Conservation (phyloP, 2,888 invertebrate species). For the Lacanobia wlatinum region DNA sequence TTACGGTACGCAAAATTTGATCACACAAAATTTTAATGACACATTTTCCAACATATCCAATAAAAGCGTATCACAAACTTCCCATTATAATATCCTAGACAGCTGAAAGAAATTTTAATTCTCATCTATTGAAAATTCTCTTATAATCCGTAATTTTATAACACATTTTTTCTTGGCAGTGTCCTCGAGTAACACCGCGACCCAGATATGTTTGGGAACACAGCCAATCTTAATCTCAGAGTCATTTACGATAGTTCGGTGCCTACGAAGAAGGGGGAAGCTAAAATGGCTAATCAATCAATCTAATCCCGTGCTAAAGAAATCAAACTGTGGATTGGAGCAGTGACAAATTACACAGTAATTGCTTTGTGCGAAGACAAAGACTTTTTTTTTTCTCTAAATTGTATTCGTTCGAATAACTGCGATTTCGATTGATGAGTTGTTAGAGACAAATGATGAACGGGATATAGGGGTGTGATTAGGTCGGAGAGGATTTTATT, state of each 20-base stretch:
- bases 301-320: conserved; percentile 80
- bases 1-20: background rate
- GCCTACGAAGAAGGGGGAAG: conserved; percentile 56
- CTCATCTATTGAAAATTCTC: conserved; percentile 44
- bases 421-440: conserved; percentile 85
- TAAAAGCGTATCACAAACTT: background rate
- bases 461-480: conserved; percentile 77
- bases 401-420: conserved; percentile 82
- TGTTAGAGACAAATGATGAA: conserved; percentile 81
- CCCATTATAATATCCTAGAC: background rate
- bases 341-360: conserved; percentile 88
- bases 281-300: conserved; percentile 85
- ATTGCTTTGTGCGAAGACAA: conserved; percentile 84
- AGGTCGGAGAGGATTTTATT: conserved; percentile 60
- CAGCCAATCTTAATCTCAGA: conserved; percentile 67
- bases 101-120: conserved; percentile 1
- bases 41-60: background rate
- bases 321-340: conserved; percentile 80
- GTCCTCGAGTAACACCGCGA: conserved; percentile 47
- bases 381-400: conserved; percentile 79
- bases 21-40: background rate
- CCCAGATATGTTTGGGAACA: conserved; percentile 65
- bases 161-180: conserved; percentile 67
- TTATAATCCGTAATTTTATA: conserved; percentile 44
- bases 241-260: conserved; percentile 64